Percentiles rank a stretch among this genome's conserved stretches.
These are phyloP conservation scores for Carduelis carduelis DNA, from an alignment of 2,797 vertebrate species.

Conservation along the genomic window DNA sequence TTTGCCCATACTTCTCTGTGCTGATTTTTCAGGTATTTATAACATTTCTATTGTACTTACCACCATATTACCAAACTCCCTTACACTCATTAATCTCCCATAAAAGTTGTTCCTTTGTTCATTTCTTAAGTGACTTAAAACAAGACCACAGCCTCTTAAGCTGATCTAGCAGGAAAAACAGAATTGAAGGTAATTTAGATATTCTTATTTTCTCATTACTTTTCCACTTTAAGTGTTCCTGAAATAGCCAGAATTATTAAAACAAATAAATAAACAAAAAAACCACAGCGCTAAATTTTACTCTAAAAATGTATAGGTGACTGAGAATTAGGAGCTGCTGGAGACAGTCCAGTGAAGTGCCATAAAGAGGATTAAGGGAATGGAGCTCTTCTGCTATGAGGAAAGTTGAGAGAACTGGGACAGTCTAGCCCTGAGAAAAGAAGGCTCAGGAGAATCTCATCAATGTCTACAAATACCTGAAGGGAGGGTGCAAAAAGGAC, in stretches of 20 bases:
- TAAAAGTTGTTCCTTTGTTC: constrained; percentile 35
- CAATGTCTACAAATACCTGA: background rate
- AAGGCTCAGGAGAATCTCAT: background rate
- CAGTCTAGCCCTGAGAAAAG: background rate
- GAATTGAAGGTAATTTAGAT: constrained; percentile 13
- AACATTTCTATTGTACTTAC: constrained; percentile 46
- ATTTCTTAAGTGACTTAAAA: constrained; percentile 34
- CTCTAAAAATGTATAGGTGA: background rate
- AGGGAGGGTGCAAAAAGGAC: background rate
- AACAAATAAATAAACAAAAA: background rate
- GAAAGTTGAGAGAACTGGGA: background rate
- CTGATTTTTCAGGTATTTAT: constrained; percentile 63
- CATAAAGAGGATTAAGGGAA: background rate
- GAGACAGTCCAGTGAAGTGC: background rate
- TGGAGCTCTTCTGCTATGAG: background rate
- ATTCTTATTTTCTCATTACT: constrained; percentile 35
- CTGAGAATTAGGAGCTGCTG: background rate
- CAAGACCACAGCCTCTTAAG: constrained; percentile 54
- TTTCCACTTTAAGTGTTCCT: constrained; percentile 14
- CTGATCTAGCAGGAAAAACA: constrained; percentile 19
- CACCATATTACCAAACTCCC: background rate
- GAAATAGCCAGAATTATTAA: constrained; percentile 30
- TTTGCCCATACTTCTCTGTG: constrained; percentile 10
- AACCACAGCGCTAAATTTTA: background rate
- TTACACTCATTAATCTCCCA: constrained; percentile 52